Percentiles rank a stretch among this genome's conserved stretches.
These are phyloP conservation scores for Nymphalis c-album DNA, from an alignment of 2,888 invertebrate genomes.

Conservation along the genomic window DNA sequence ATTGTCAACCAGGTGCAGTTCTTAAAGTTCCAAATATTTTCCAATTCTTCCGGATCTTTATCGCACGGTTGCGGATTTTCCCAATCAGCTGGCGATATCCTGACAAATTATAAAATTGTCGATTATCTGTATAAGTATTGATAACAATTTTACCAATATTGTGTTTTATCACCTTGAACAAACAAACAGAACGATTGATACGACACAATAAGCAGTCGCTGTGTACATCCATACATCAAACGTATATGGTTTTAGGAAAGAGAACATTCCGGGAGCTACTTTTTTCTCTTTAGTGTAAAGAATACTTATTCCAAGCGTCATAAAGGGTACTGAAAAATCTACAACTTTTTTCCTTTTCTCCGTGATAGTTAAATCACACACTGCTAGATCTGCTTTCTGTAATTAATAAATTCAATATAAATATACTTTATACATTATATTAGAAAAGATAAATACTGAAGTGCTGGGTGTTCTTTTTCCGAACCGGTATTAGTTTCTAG, in stretches of 20 bases:
- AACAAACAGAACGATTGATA: conserved; percentile 90
- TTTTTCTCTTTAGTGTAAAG: conserved; percentile 89
- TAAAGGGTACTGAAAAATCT: conserved; percentile 98
- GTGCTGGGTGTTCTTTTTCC: no score
- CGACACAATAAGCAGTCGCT: conserved; percentile 90
- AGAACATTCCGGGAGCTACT: conserved; percentile 89
- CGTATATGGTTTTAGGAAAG: conserved; percentile 92
- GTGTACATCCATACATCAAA: conserved; percentile 93
- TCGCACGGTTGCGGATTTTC: conserved; percentile 96
- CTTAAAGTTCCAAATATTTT: conserved; percentile 92
- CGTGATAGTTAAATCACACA: conserved; percentile 92
- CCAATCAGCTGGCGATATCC: conserved; percentile 96
- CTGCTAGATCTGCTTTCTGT: conserved; percentile 70
- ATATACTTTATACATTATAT: no score
- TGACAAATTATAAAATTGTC: conserved; percentile 47
- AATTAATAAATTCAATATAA: conserved; percentile 1
- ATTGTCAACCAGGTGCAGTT: conserved; percentile 97
- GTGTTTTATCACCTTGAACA: conserved; percentile 84
- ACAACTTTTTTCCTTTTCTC: conserved; percentile 92
- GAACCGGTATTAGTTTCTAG: no score
- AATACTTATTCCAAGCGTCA: conserved; percentile 96
- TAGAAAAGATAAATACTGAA: no score
- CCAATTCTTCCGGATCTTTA: conserved; percentile 90
- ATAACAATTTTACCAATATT: conserved; percentile 5
- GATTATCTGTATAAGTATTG: not conserved